These are phyloP conservation scores for Abramis brama DNA, from an alignment of 2,113 vertebrate genomes.

Conservation along the genomic window DNA sequence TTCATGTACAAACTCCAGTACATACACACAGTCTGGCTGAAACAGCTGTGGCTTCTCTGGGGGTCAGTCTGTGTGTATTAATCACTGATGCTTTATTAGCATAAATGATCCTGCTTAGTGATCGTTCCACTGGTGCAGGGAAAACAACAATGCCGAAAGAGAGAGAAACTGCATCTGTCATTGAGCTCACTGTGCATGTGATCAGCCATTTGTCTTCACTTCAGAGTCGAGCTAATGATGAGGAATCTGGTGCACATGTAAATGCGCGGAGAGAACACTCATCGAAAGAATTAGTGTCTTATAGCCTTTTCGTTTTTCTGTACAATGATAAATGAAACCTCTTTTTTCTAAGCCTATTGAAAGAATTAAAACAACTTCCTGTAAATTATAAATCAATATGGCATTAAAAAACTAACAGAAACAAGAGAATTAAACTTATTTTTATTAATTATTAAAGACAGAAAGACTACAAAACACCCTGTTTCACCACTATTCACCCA, in stretches of 20 bases:
- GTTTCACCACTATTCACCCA: background rate
- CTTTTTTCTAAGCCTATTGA: background rate
- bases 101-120: constrained; percentile 97
- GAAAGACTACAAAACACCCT: background rate
- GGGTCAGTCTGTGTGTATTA: constrained; percentile 96
- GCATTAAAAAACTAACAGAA: background rate
- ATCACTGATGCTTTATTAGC: constrained; percentile 99
- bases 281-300: constrained; percentile 14
- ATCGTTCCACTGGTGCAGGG: constrained; percentile 75
- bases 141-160: constrained; percentile 70
- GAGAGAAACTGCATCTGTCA: constrained; percentile 69
- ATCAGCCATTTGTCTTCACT: constrained; percentile 76
- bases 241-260: constrained; percentile 71
- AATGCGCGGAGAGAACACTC: constrained; percentile 34
- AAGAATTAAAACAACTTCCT: background rate
- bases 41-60: constrained; percentile 98
- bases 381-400: background rate
- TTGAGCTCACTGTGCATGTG: constrained; percentile 75
- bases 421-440: background rate
- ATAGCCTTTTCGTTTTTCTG: background rate
- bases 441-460: background rate
- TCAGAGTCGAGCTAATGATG: constrained; percentile 74
- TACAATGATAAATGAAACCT: background rate
- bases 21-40: constrained; percentile 88
- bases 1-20: constrained; percentile 51